A percentile compares a stretch with the other conserved stretches of the same genome.
These are phyloP conservation scores for Macquaria ambigua DNA, from an alignment of 2,113 vertebrate species.

Conservation along the genomic window DNA sequence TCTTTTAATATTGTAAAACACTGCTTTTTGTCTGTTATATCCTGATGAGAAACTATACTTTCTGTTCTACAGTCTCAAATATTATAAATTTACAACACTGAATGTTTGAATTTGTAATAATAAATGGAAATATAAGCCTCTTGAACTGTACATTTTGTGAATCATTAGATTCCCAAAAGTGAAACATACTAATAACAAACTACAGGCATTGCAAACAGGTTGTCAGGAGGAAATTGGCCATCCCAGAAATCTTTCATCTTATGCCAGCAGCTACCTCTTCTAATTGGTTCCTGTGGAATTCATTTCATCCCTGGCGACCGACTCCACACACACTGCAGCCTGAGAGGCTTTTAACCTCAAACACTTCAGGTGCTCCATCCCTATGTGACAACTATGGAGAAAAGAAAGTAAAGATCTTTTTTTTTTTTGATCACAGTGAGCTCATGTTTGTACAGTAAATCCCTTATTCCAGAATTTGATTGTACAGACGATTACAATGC, in stretches of 20 bases:
- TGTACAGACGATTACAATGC: neutral
- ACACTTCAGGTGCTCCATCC: constrained; percentile 54
- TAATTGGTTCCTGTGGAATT: constrained; percentile 85
- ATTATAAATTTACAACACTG: neutral
- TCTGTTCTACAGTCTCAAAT: neutral
- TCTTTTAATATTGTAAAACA: neutral
- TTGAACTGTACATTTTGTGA: neutral
- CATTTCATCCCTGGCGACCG: constrained; percentile 64
- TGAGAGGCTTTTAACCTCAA: constrained; percentile 75
- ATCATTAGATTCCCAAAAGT: constrained; percentile 26
- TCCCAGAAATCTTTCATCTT: constrained; percentile 70
- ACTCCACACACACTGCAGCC: constrained; percentile 57
- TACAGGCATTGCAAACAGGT: constrained; percentile 59
- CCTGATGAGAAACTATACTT: neutral
- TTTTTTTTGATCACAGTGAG: constrained; percentile 17
- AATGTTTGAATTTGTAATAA: neutral
- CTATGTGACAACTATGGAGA: constrained; percentile 28
- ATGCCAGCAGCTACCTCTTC: constrained; percentile 65
- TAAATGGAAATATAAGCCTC: neutral
- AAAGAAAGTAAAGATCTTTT: constrained; percentile 19
- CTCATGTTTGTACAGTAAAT: constrained; percentile 26
- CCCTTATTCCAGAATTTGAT: constrained; percentile 17
- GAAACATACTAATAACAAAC: constrained; percentile 33
- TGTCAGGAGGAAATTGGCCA: constrained; percentile 61
- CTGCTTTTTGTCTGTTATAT: neutral